Base-by-base conservation (phyloP, 2,797 vertebrate species). In the Pagetopsis macropterus region DNA sequence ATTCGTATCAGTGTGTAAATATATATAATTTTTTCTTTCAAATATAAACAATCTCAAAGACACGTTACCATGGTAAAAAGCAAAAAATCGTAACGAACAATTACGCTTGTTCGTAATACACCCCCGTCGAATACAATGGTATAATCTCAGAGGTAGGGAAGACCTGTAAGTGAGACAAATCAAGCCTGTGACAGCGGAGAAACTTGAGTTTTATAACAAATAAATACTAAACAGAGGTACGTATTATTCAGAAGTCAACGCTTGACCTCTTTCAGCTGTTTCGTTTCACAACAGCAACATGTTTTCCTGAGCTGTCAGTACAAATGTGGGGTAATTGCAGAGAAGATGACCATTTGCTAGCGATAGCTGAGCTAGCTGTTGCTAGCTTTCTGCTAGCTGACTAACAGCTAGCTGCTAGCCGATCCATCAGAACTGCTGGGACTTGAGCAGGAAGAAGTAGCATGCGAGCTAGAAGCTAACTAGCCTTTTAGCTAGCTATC, bases 181-280 rank as follows among this genome's bases (percentile, higher is more conserved):
- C 92, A 88, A 93, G 86, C 88, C 92, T 89, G 90, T 95, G 93
- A 94, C 94, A 95, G 93, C 92, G 91, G 93, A 88, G 89, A 92
- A 94, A 92, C 88, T 93, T 89, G 85, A 90, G 55, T 94, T 94
- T 92, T 92, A 80, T 75, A 87, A 84, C 87, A 90, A 84, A 81
- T 85, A 86, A 85, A 85, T 87, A 90, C 76, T 78, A 72, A 76
- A 78, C 81, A 84, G 82, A 91, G 93, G 94, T 95, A 90, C 81
- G 85, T 89, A 84, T 57, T 49, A 54, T 82, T 81, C 46, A 19
- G 43, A 77, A 80, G 68, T 75, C 58, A 49, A 70, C 27, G 56
- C 56, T 60, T 50, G 70, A 61, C 72, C 59, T 72, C 54, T 69
- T 65, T 66, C 63, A 56, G 50, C 10, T 27, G 65, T 70, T 75